phyloP scores from a whole-genome alignment of 2,113 vertebrate genomes.

The Gymnogyps californianus region DNA sequence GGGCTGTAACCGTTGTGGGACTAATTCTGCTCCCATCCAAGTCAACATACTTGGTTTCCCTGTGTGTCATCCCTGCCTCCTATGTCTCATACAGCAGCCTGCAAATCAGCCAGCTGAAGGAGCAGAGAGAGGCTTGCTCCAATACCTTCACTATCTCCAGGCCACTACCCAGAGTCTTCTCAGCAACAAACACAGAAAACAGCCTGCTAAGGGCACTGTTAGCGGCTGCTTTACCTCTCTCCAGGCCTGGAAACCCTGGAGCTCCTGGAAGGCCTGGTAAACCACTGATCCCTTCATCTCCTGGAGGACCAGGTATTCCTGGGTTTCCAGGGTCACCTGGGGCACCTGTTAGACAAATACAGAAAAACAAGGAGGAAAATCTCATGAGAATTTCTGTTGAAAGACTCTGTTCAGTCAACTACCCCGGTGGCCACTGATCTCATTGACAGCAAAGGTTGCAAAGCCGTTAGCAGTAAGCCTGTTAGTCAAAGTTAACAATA shows the following conservation, averaged over 20 bases:
- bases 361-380: background rate
- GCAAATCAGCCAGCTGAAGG: background rate
- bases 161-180: background rate
- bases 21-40: background rate
- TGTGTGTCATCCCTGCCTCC: background rate
- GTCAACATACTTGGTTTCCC: background rate
- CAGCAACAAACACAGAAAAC: background rate
- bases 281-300: slow-evolving; percentile 78
- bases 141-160: background rate
- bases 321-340: slow-evolving; percentile 76
- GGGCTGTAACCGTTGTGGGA: background rate
- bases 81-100: background rate
- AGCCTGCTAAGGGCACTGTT: background rate
- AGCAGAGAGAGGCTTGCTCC: background rate
- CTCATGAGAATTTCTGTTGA: background rate
- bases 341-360: slow-evolving; percentile 66
- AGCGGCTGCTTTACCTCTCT: slow-evolving; percentile 69
- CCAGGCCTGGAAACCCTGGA: slow-evolving; percentile 68
- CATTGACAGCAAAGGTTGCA: background rate
- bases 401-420: background rate
- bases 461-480: background rate
- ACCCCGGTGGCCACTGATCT: background rate
- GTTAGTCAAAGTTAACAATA: background rate
- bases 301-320: slow-evolving; percentile 76
- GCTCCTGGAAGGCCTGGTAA: slow-evolving; percentile 77